These are phyloP conservation scores for Gallinago solitaria DNA, from an alignment of 2,797 vertebrate genomes.

Conservation along the genomic window DNA sequence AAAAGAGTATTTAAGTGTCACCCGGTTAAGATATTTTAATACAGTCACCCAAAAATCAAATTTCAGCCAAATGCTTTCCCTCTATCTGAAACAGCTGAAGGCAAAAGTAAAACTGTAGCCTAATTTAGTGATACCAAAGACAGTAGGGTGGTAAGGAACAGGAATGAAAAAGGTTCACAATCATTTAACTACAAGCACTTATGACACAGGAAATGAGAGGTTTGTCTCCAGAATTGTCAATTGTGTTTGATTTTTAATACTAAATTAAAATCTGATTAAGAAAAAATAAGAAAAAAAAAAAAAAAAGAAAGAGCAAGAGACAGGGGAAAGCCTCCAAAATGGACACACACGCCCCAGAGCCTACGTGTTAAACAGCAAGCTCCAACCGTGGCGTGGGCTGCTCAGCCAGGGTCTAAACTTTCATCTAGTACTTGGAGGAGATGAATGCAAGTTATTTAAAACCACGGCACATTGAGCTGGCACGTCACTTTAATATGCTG, in stretches of 20 bases:
- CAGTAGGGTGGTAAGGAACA: not conserved
- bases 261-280: not conserved
- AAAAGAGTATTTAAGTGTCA: not conserved
- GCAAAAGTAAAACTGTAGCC: not conserved
- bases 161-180: not conserved
- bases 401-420: slow-evolving; percentile 36
- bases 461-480: slow-evolving; percentile 14
- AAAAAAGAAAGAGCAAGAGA: not conserved
- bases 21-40: not conserved
- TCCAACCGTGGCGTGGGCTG: not conserved
- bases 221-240: not conserved
- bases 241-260: not conserved
- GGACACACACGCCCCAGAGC: not conserved
- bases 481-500: slow-evolving; percentile 27
- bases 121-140: not conserved
- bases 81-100: not conserved
- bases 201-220: accelerated
- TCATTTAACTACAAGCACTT: not conserved
- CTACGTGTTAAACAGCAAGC: not conserved
- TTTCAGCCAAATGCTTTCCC: not conserved
- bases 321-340: not conserved
- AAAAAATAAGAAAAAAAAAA: not conserved
- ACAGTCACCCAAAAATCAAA: not conserved
- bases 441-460: slow-evolving; percentile 68
- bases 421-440: slow-evolving; percentile 14